Base-by-base conservation (phyloP, 2,113 vertebrate species). In the Conger conger region DNA sequence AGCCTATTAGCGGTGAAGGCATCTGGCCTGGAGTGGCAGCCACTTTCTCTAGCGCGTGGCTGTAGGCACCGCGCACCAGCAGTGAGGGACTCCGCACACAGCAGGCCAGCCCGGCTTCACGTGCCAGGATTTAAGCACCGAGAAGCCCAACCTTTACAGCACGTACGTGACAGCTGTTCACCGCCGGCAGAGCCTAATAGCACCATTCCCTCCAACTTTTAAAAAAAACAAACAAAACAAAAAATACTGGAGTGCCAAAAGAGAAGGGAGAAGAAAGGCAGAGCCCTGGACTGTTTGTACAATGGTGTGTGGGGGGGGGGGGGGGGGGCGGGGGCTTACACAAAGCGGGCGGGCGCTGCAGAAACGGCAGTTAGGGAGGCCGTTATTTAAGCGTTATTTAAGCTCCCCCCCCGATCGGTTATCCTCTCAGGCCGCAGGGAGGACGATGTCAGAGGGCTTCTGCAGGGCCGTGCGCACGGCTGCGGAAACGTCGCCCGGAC, bases 91-190 rank as follows among this genome's bases (percentile, higher is more conserved):
- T 36, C 40, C 0, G 36, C 1, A 45, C 53, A 78, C 83, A 84
- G 83, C 83, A 76, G 42, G 83, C 30, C 18, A 2, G 33, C 15
- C 50, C 63, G 37, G 73, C 27, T 8, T 78, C 57, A 38, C 35
- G n/a, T 63, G 57, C 81, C 81, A 82, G 36, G 36, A 17, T 57
- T 35, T 33, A 53, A 30, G 81, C 60, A 54, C 36, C 37, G 17
- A 60, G 18, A 82, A 35, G 13, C 30, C 37, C 33, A 82, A 82
- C 35, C 81, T 82, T 63, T 82, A 82, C 36, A 23, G 57, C 81
- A 68, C 53, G 13, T 54, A n/a, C 27, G 27, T 15, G 30, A 50
- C 57, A 81, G 84, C 57, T 76, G 79, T 60, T 40, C 54, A 80
- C 79, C 57, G 4, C 54, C 23, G 84, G n/a, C 79, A 36, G 1